Conservation (phyloP, 2,888 invertebrate species). For the Drosophila planitibia region DNA sequence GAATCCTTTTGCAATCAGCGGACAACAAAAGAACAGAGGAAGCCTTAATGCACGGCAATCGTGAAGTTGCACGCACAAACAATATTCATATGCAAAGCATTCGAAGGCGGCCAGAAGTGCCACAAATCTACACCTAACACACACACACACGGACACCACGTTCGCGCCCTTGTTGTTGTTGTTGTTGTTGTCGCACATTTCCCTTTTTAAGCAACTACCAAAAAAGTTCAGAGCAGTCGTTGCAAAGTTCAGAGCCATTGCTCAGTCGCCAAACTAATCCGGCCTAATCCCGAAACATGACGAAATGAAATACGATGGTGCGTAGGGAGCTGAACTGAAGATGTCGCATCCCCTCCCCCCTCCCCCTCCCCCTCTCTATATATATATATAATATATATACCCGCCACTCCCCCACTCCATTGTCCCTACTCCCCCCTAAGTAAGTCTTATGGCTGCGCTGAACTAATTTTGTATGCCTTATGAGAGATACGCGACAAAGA, state of each 20-base stretch:
- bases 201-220: constrained; percentile 76
- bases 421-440: not conserved
- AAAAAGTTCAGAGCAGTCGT: constrained; percentile 76
- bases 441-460: constrained; percentile 22
- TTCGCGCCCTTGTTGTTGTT: constrained; percentile 59
- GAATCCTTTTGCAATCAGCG: constrained; percentile 78
- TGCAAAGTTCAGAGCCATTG: constrained; percentile 75
- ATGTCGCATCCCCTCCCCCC: constrained; percentile 24
- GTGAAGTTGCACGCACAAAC: constrained; percentile 81
- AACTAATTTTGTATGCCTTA: constrained; percentile 78
- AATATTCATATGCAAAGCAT: constrained; percentile 73
- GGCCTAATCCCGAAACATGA: constrained; percentile 83
- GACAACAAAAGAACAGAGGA: constrained; percentile 22
- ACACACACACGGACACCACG: constrained; percentile 25
- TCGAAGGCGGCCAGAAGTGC: constrained; percentile 60
- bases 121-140: constrained; percentile 51
- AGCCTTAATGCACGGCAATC: constrained; percentile 79
- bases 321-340: constrained; percentile 61
- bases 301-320: constrained; percentile 84
- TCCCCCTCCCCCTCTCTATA: not conserved
- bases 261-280: constrained; percentile 83
- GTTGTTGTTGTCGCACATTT: constrained; percentile 69
- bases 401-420: constrained; percentile 16
- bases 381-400: constrained; percentile 16
- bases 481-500: constrained; percentile 56